These are phyloP conservation scores for Chaetops frenatus DNA, from an alignment of 2,113 vertebrate species.

Conservation along the genomic window DNA sequence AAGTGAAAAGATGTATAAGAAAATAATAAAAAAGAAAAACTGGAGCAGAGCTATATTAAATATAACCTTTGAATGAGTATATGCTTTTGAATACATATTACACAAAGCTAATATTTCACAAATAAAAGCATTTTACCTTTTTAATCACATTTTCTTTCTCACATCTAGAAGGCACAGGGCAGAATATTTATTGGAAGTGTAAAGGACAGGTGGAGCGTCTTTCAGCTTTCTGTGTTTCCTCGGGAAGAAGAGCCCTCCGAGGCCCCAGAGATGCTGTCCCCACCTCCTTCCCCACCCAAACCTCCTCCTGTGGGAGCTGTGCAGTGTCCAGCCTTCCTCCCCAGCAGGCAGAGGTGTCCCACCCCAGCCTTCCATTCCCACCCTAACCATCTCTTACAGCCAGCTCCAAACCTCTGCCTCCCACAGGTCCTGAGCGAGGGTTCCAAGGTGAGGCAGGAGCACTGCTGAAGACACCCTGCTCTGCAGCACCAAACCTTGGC, in stretches of 20 bases:
- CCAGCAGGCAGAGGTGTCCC: not conserved
- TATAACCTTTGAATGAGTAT: conserved; percentile 69
- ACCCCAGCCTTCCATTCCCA: not conserved
- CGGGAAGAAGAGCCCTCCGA: not conserved
- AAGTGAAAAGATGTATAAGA: conserved; percentile 75
- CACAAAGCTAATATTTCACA: conserved; percentile 57
- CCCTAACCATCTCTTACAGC: rapidly evolving
- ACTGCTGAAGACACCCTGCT: not conserved
- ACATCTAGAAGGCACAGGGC: conserved; percentile 31
- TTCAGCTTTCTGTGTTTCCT: not conserved
- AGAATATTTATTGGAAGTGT: not conserved
- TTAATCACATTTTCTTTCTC: conserved; percentile 15
- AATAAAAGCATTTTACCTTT: not conserved
- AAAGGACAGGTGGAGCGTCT: not conserved
- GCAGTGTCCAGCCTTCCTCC: not conserved
- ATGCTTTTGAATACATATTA: conserved; percentile 64
- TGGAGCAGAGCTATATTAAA: conserved; percentile 65
- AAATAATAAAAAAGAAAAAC: conserved; percentile 69
- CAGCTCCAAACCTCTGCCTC: not conserved
- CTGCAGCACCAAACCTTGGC: not conserved
- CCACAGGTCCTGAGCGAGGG: rapidly evolving
- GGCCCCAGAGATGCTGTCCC: not conserved
- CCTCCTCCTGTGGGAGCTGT: not conserved
- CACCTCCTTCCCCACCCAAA: not conserved
- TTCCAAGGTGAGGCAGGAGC: not conserved